Conservation (phyloP, 2,888 invertebrate genomes). For the Amphipoea oculea region DNA sequence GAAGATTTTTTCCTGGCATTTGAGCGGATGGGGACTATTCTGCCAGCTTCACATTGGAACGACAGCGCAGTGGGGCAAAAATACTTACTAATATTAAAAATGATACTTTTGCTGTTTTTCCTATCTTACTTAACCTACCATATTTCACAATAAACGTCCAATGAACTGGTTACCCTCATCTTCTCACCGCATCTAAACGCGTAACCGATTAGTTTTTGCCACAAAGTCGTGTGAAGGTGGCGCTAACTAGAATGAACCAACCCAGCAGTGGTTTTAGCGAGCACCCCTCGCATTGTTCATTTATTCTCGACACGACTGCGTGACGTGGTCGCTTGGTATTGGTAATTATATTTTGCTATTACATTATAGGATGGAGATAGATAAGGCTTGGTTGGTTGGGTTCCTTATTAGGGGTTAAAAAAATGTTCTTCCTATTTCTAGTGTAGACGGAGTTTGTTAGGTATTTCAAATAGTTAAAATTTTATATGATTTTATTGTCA, state of each 20-base stretch:
- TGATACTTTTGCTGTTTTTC: background rate
- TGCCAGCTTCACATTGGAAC: background rate
- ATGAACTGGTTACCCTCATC: background rate
- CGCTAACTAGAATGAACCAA: constrained; percentile 65
- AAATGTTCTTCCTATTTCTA: background rate
- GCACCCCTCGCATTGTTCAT: constrained; percentile 49
- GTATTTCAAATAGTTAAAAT: background rate
- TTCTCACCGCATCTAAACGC: constrained; percentile 18
- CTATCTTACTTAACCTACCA: too few species aligned
- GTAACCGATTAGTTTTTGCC: constrained; percentile 55
- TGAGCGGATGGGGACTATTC: background rate
- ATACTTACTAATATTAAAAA: background rate
- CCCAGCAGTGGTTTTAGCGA: constrained; percentile 39
- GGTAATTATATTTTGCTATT: constrained; percentile 16
- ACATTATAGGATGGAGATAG: background rate
- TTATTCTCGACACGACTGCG: constrained; percentile 17
- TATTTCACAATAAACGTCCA: background rate
- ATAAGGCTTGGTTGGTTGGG: background rate
- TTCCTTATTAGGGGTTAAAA: background rate
- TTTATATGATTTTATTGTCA: background rate
- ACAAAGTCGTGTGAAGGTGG: constrained; percentile 60
- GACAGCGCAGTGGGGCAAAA: background rate
- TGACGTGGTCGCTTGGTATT: constrained; percentile 10
- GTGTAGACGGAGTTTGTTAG: background rate
- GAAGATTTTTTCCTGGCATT: background rate